Percentiles rank a stretch among this genome's conserved stretches.
Conservation (phyloP, 2,797 vertebrate genomes). For the Alfaro cultratus region DNA sequence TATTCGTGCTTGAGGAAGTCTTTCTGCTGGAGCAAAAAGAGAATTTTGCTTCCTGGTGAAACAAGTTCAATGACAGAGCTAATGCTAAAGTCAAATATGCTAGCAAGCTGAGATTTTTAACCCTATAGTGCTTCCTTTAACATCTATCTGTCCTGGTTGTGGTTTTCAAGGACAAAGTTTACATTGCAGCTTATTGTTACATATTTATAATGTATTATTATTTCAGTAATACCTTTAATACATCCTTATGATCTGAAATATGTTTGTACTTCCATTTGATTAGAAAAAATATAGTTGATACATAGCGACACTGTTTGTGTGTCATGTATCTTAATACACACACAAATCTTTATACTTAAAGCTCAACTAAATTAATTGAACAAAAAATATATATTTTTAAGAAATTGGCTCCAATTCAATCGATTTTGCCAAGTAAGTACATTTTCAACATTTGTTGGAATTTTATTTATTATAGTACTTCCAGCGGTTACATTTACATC, state of each 20-base stretch:
- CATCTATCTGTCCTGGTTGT: background rate
- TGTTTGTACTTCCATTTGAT: background rate
- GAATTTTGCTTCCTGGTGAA: background rate
- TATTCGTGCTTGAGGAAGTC: background rate
- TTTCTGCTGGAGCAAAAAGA: background rate
- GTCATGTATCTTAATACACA: background rate
- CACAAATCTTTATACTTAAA: background rate
- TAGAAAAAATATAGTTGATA: background rate
- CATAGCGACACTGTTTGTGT: background rate
- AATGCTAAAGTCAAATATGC: background rate
- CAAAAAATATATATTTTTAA: background rate
- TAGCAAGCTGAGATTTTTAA: background rate
- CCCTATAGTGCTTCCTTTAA: background rate
- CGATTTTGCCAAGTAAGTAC: background rate
- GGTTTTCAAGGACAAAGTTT: background rate
- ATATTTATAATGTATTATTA: background rate
- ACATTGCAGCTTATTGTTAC: background rate
- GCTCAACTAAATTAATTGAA: background rate
- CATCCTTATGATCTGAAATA: background rate
- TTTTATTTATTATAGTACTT: background rate
- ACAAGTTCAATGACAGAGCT: background rate
- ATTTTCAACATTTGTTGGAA: background rate
- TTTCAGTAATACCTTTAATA: background rate
- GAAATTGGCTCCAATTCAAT: background rate
- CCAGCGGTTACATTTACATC: background rate